phyloP scores from a whole-genome alignment of 2,888 invertebrate genomes.

The Mythimna pallens region DNA sequence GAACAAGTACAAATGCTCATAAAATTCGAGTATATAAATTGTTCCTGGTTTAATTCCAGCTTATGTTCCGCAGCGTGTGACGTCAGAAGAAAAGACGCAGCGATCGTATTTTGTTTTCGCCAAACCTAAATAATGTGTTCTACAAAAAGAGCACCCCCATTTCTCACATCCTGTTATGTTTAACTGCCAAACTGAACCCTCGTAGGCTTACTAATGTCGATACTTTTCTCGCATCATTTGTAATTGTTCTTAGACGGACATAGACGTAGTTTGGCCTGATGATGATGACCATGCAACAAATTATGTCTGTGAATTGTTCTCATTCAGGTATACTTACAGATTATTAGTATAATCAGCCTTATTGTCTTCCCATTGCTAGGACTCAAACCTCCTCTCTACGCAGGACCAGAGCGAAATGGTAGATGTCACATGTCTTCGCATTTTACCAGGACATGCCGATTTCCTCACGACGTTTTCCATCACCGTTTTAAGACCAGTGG shows the following conservation, averaged over 20 bases:
- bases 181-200: slow-evolving; percentile 18
- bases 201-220: slow-evolving; percentile 27
- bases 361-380: too few species aligned
- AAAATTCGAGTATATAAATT: slow-evolving; percentile 33
- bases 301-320: neutral
- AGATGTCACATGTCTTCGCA: too few species aligned
- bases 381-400: too few species aligned
- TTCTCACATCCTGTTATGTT: slow-evolving; percentile 31
- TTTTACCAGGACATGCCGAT: too few species aligned
- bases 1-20: slow-evolving; percentile 27
- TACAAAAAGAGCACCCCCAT: slow-evolving; percentile 42
- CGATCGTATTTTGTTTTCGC: slow-evolving; percentile 44
- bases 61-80: slow-evolving; percentile 24
- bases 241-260: slow-evolving; percentile 6
- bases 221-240: slow-evolving; percentile 15
- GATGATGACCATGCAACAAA: slow-evolving; percentile 3
- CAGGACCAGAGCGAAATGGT: too few species aligned
- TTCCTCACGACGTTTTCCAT: too few species aligned
- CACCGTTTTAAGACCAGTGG: too few species aligned
- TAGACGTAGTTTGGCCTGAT: slow-evolving; percentile 1
- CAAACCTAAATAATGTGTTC: slow-evolving; percentile 27
- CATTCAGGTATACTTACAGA: too few species aligned
- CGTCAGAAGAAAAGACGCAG: slow-evolving; percentile 42
- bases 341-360: too few species aligned
- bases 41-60: slow-evolving; percentile 19